Evolutionary conservation across 2,113 vertebrate genomes (phyloP), one percentile per base, ranked within the genome.

Genomic region (Gallinago paraguaiae): DNA sequence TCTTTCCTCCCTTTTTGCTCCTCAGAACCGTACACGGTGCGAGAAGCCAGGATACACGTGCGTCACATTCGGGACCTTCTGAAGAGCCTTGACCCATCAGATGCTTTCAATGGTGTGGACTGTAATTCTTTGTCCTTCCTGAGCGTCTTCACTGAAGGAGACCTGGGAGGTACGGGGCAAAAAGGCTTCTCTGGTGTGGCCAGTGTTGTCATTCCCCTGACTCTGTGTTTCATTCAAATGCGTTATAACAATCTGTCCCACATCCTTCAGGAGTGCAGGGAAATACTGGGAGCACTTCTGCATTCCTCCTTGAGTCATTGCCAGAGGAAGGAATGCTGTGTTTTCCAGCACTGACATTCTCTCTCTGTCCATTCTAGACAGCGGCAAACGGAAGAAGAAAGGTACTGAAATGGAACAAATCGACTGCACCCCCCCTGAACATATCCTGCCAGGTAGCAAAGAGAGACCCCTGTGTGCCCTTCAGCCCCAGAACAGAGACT

Each of bases 81-180:
- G 91, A 99, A 99, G 96, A 99, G 99, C 81, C 98, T 99, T 81
- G 99, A 99, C 96, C 99, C 99, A 0, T 99, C 99, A 2, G 99
- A 99, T 39, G 98, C 99, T 88, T 99, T 99, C 98, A 99, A 99
- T 7, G 99, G 99, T 10, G 99, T 99, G 89, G 99, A 99, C 98
- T 99, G 99, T 97, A 99, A 99, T 95, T 99, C 99, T 0, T 79
- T 99, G 82, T 99, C 99, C 39, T 99, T 99, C 97, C 98, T 99
- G 91, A 99, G 99, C 7, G 97, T 99, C 97, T 99, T 99, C 97
- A 99, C 99, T 1, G 99, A 99, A 19, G 99, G 99, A 64, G 99
- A 99, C 96, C 98, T 99, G 23, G 99, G 99, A 98, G 99, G 99
- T 99, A 98, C 0, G 97, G 54, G 31, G 16, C 35, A 67, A 25